A percentile compares a stretch with the other conserved stretches of the same genome.
Conservation (phyloP, 2,888 invertebrate species). For the Petrophora chlorosata region DNA sequence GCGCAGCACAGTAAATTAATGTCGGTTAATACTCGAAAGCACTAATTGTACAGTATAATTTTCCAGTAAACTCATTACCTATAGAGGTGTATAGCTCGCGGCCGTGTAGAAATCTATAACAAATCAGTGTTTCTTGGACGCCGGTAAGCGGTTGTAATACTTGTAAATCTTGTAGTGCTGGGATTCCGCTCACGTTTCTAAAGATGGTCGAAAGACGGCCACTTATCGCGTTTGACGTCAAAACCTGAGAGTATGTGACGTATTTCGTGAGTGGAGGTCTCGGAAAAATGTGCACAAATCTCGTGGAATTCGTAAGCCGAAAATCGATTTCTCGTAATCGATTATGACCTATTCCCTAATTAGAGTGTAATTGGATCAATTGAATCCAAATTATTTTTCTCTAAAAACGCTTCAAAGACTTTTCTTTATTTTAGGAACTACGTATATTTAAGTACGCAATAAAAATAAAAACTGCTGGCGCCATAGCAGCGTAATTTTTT, state of each 20-base stretch:
- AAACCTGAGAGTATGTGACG: constrained; percentile 30
- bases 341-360: constrained; percentile 16
- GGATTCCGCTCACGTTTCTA: constrained; percentile 32
- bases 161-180: constrained; percentile 29
- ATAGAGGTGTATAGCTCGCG: constrained; percentile 42
- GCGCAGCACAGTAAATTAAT: constrained; percentile 66
- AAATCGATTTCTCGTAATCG: constrained; percentile 17
- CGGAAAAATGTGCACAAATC: constrained; percentile 26
- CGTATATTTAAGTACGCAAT: not conserved
- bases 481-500: constrained; percentile 29
- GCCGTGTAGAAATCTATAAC: constrained; percentile 58
- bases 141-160: constrained; percentile 38
- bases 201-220: constrained; percentile 25
- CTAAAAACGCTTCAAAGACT: constrained; percentile 2
- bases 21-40: constrained; percentile 66
- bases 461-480: constrained; percentile 18
- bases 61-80: constrained; percentile 77
- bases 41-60: constrained; percentile 70
- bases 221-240: constrained; percentile 32
- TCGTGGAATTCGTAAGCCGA: constrained; percentile 20
- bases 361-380: constrained; percentile 8
- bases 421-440: not conserved
- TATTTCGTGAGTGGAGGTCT: constrained; percentile 27
- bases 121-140: constrained; percentile 43
- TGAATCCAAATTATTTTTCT: constrained; percentile 7